These are phyloP conservation scores for Muscicapa comitata DNA, from an alignment of 2,797 vertebrate species.

Conservation along the genomic window DNA sequence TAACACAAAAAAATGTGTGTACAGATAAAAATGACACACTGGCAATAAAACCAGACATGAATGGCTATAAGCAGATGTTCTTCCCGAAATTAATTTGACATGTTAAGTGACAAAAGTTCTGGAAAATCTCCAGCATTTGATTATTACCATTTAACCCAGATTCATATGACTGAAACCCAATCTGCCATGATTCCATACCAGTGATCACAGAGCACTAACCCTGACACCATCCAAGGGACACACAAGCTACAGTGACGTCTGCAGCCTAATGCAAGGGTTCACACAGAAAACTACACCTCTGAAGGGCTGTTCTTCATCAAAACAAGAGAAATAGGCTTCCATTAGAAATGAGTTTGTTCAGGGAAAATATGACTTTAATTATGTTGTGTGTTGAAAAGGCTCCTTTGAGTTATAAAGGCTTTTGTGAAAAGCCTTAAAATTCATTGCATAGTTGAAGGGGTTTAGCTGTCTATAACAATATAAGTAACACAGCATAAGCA, in stretches of 20 bases:
- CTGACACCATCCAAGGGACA: neutral
- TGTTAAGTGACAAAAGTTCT: neutral
- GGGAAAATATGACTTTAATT: conserved; percentile 88
- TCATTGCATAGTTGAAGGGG: conserved; percentile 98
- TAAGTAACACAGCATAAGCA: conserved; percentile 72
- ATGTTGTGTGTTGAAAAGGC: conserved; percentile 82
- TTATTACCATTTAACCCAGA: conserved; percentile 14
- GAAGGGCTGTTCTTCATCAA: conserved; percentile 28
- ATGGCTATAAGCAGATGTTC: conserved; percentile 9
- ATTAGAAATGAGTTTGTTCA: conserved; percentile 72
- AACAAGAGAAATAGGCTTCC: conserved; percentile 50
- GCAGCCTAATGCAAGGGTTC: neutral
- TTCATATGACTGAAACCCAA: neutral
- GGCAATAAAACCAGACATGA: conserved; percentile 18
- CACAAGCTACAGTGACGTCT: neutral
- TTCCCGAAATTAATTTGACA: conserved; percentile 3
- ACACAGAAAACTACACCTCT: neutral
- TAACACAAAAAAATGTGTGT: conserved; percentile 4
- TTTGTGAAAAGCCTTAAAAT: conserved; percentile 83
- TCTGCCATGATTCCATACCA: neutral
- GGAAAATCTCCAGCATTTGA: conserved; percentile 29
- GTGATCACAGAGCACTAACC: neutral
- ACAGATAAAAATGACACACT: conserved; percentile 26
- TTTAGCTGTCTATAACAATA: conserved; percentile 86
- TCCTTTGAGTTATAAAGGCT: conserved; percentile 82